Base-by-base conservation (phyloP, 2,888 invertebrate species). In the Augochlorella aurata region DNA sequence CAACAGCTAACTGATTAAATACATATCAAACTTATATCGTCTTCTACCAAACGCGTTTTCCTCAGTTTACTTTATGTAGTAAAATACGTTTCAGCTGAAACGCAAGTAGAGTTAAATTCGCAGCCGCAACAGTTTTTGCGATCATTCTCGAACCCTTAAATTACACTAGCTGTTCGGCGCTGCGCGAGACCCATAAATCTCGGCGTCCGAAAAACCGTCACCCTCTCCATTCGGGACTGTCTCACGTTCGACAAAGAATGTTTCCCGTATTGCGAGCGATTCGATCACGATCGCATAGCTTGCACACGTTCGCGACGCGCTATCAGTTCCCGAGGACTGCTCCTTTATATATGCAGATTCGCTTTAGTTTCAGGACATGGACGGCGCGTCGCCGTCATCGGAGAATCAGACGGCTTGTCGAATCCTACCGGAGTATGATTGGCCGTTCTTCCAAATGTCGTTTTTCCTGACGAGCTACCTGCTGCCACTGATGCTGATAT, bases 381-480 rank as follows among this genome's bases (percentile, higher is more conserved):
- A 89, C 73, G 74, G 66, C 24, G 38, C 38, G 7, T 38, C 38
- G 29, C 74, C 87, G 78, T 73, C 86, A 73, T 63, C 85, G 79
- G 75, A 82, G 76, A 90, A 91, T 70, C 74, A 87, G 79, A 91
- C 92, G 68, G 88, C 90, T 21, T 93, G 93, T 78, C 89, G 92
- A 38, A 91, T 93, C 49, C 87, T 93, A 47, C 84, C 88, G 3
- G 87, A 92, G 16, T 89, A 89, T 61, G 90, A 92, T 91, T 95
- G 95, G 92, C 94, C 95, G 81, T 94, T 94, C 21, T 96, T 95
- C 91, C 96, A 98, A 94, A 95, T 97, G 93, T 96, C 96, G 14
- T 98, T 98, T 94, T 97, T 98, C 93, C 94, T 97, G 84, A 97
- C 97, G 80, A 98, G 98, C 74, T 99, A 98, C 94, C 96, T 97